Evolutionary conservation across 2,113 vertebrate species (phyloP), one percentile per base, ranked within the genome.

Genomic region (Alces alces): DNA sequence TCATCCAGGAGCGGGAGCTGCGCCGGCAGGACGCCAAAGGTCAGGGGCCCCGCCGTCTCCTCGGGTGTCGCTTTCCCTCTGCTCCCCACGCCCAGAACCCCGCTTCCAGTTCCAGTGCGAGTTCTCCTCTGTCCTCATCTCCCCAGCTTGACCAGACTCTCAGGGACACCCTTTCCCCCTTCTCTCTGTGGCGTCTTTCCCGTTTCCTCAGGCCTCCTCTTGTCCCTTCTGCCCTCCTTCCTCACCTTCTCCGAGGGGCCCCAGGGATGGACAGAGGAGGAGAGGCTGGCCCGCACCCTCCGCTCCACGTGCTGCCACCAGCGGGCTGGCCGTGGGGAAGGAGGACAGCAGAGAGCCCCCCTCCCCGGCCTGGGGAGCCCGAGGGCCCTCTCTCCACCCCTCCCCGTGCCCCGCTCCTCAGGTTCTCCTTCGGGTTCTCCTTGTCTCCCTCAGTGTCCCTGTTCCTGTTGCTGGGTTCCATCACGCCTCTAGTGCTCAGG

Each of bases 1-100:
- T 99, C 97, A 99, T 99, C 97, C 99, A 99, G 98, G 99, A 99
- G 98, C 99, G 99, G 83, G 99, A 99, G 97, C 98, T 99, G 93
- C 98, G 99, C 66, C 98, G 99, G 86, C 99, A 99, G 96, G 99
- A 99, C 14, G 98, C 99, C 96, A 99, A 98, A 99, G 99, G 99
- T 99, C 87, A 97, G 97, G 25, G 52, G 84, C 50, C 16, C 0
- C 1, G 6, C 15, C 39, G 1, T 57, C 70, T 54, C 55, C 55
- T 25, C 17, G 7, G 47, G 36, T 3, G 2, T 39, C 15, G 7
- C 73, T 52, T 16, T 10, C 50, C 45, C 28, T 11, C 39, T 30
- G 1, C 28, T 4, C 3, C 47, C 66, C 87, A 47, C 12, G n/a
- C 47, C 76, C 83, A 30, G 87, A 89, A 16, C 87, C 82, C 16